Evolutionary conservation across 2,797 vertebrate genomes (phyloP).

Genomic region (Esox masquinongy): DNA sequence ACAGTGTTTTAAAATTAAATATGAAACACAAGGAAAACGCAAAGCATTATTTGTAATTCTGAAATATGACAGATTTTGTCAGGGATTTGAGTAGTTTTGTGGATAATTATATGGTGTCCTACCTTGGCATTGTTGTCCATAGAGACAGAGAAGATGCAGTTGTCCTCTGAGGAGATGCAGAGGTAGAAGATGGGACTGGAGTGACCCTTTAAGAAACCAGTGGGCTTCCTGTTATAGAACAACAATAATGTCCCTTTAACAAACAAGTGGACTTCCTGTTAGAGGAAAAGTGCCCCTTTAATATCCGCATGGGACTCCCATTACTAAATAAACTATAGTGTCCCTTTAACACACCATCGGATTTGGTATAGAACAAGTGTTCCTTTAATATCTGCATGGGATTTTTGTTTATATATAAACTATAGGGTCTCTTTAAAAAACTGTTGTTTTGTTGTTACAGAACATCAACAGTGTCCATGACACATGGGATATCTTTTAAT

Average conservation of each 20-base stretch:
- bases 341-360: not conserved
- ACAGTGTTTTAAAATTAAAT: too few species aligned
- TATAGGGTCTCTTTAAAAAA: too few species aligned
- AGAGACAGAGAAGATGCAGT: slow-evolving; percentile 74
- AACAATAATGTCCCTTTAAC: slow-evolving; percentile 16
- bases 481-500: too few species aligned
- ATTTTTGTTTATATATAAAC: too few species aligned
- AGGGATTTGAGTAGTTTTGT: too few species aligned
- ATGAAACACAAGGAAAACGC: too few species aligned
- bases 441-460: too few species aligned
- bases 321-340: not conserved
- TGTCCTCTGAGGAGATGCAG: slow-evolving; percentile 67
- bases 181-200: slow-evolving; percentile 66
- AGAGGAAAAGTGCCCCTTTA: slow-evolving; percentile 1
- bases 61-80: too few species aligned
- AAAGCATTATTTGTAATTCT: too few species aligned
- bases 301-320: not conserved
- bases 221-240: slow-evolving; percentile 65
- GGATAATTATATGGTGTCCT: slow-evolving; percentile 15
- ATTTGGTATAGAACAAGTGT: not conserved
- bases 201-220: slow-evolving; percentile 75
- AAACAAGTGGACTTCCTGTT: slow-evolving; percentile 7
- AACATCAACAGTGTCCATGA: too few species aligned
- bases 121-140: slow-evolving; percentile 73
- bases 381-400: not conserved